Conservation (phyloP, 2,797 vertebrate species). For the Amblyopsis hoosieri region DNA sequence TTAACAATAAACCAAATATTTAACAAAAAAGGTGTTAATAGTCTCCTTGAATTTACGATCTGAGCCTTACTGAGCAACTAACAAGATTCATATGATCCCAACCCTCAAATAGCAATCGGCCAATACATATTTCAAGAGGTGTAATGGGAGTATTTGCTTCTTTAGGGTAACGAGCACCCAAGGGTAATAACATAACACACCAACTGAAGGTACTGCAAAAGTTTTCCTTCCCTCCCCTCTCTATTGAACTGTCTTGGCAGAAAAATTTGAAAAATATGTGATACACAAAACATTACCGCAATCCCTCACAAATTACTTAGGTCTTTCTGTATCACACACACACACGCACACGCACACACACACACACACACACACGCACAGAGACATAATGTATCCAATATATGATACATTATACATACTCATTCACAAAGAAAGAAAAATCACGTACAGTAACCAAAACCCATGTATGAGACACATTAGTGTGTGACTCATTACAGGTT, state of each 20-base stretch:
- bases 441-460: neutral
- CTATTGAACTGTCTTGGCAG: neutral
- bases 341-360: constrained; percentile 11
- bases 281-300: constrained; percentile 3
- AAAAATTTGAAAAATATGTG: constrained; percentile 4
- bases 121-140: too few species aligned
- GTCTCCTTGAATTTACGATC: constrained; percentile 19
- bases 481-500: too few species aligned
- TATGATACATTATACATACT: neutral
- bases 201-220: too few species aligned
- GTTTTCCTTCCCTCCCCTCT: too few species aligned
- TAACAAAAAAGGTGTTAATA: constrained; percentile 37
- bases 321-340: neutral
- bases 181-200: too few species aligned
- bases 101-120: too few species aligned
- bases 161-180: too few species aligned
- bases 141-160: too few species aligned
- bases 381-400: constrained; percentile 14
- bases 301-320: constrained; percentile 1
- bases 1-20: constrained; percentile 61
- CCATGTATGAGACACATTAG: neutral
- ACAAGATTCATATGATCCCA: too few species aligned
- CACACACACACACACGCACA: constrained; percentile 5
- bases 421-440: neutral
- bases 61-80: too few species aligned